Conservation (phyloP, 1,140 invertebrate genomes). For the Schlechtendalia chinensis region DNA sequence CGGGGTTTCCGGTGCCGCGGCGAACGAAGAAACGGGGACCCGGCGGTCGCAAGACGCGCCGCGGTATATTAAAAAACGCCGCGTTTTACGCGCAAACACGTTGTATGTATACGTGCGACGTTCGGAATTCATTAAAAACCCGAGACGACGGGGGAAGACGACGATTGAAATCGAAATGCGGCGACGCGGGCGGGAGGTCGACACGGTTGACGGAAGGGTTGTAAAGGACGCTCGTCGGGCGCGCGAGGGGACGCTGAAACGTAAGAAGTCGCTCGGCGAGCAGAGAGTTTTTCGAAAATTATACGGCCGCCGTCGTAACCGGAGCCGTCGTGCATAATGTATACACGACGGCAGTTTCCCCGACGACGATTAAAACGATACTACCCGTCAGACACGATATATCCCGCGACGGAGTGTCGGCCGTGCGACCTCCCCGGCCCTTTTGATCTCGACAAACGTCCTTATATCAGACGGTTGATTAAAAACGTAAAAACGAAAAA, state of each 20-base stretch:
- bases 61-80: constrained; percentile 5
- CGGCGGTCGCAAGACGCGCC: not conserved
- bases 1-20: too few species aligned
- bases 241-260: not conserved
- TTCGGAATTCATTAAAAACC: constrained; percentile 41
- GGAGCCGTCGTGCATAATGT: not conserved
- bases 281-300: constrained; percentile 33
- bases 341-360: not conserved
- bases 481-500: too few species aligned
- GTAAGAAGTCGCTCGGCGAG: not conserved
- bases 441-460: not conserved
- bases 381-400: not conserved
- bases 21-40: too few species aligned
- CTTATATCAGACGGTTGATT: not conserved
- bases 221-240: not conserved
- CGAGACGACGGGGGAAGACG: not conserved
- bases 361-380: constrained; percentile 28
- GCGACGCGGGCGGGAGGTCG: not conserved
- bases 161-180: constrained; percentile 39
- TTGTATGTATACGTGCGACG: not conserved
- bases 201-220: not conserved
- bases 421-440: not conserved
- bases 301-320: not conserved
- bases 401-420: not conserved
- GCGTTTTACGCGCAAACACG: not conserved